Evolutionary conservation across 2,797 vertebrate species (phyloP).

Genomic region (Lindbergichthys nudifrons): DNA sequence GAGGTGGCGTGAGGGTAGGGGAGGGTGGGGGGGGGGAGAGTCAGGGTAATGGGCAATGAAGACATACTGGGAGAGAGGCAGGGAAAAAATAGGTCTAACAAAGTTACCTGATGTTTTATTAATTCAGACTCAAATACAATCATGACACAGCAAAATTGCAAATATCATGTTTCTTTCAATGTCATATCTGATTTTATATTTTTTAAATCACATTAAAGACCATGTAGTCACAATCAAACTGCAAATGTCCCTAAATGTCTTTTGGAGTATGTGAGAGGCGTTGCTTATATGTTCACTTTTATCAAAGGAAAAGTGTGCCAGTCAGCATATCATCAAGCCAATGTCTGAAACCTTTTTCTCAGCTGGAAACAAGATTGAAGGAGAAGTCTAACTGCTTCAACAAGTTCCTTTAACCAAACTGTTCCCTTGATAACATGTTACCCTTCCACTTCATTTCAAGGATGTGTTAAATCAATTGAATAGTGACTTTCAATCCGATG

Average conservation of each 20-base stretch:
- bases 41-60: background rate
- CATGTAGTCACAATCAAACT: background rate
- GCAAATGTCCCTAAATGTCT: no score
- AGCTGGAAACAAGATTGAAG: background rate
- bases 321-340: background rate
- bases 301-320: background rate
- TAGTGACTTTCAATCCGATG: background rate
- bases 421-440: background rate
- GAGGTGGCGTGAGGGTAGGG: no score
- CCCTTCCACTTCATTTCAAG: background rate
- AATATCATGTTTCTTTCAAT: background rate
- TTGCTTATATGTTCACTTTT: background rate
- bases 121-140: slow-evolving; percentile 27
- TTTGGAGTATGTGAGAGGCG: background rate
- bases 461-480: background rate
- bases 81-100: background rate
- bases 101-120: background rate
- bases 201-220: background rate
- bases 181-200: slow-evolving; percentile 1
- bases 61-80: background rate
- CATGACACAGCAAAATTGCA: background rate
- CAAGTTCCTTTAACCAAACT: background rate
- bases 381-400: background rate
- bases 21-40: no score
- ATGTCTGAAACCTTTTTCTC: background rate